Percentiles rank a stretch among this genome's conserved stretches.
Conservation (phyloP, 2,888 invertebrate species). For the Emmelina monodactyla region DNA sequence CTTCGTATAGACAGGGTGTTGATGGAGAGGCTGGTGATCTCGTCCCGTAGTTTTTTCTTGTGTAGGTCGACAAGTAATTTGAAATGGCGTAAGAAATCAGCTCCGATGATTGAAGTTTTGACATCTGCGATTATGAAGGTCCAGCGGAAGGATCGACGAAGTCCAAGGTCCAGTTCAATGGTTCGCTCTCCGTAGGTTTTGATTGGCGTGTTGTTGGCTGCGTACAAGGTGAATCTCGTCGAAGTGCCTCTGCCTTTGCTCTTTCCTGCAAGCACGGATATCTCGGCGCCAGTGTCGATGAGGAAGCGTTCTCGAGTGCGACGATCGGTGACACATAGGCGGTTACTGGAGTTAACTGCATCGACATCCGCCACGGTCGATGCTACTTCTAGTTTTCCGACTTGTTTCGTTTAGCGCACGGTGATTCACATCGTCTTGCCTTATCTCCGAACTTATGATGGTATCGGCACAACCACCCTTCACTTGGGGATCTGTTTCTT, state of each 20-base stretch:
- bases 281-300: slow-evolving; percentile 14
- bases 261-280: slow-evolving; percentile 9
- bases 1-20: not conserved
- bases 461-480: slow-evolving; percentile 9
- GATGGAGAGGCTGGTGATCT: not conserved
- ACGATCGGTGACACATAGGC: slow-evolving; percentile 13
- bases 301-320: slow-evolving; percentile 11
- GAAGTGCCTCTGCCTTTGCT: slow-evolving; percentile 3
- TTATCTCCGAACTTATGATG: slow-evolving; percentile 10
- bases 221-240: slow-evolving; percentile 10
- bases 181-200: slow-evolving; percentile 10
- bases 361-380: slow-evolving; percentile 14
- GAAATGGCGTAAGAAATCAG: slow-evolving; percentile 12
- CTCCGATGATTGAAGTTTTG: slow-evolving; percentile 13
- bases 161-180: slow-evolving; percentile 8
- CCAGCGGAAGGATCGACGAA: slow-evolving; percentile 12
- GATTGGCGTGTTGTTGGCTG: slow-evolving; percentile 17
- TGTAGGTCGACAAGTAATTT: slow-evolving; percentile 10
- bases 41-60: not conserved
- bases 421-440: slow-evolving; percentile 9
- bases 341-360: slow-evolving; percentile 7
- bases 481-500: not conserved
- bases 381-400: slow-evolving; percentile 9
- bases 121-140: slow-evolving; percentile 15
- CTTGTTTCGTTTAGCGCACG: slow-evolving; percentile 8